Percentiles rank a stretch among this genome's conserved stretches.
phyloP scores from a whole-genome alignment of 2,797 vertebrate genomes.

The Halcyon leucocephala region DNA sequence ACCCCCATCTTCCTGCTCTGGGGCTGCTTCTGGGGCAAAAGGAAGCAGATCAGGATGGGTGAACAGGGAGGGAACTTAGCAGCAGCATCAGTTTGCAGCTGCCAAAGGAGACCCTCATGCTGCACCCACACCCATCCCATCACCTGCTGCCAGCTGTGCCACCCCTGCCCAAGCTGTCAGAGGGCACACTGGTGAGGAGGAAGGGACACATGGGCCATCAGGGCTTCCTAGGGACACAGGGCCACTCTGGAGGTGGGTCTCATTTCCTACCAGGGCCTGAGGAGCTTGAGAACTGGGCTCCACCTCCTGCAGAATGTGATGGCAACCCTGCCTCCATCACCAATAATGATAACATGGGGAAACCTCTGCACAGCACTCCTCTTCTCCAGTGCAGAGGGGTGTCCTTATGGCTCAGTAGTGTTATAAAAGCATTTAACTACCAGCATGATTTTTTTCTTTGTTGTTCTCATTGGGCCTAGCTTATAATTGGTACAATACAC shows the following conservation, averaged over 20 bases:
- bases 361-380: not conserved
- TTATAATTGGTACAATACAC: not conserved
- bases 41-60: accelerated
- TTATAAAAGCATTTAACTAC: not conserved
- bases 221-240: not conserved
- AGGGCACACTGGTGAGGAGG: accelerated
- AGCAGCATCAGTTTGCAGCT: not conserved
- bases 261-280: not conserved
- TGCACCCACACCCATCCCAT: accelerated
- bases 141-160: not conserved
- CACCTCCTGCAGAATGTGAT: not conserved
- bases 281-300: not conserved
- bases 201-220: not conserved
- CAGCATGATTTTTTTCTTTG: not conserved
- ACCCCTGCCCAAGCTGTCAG: not conserved
- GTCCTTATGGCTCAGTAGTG: not conserved
- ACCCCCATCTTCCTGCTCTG: not conserved
- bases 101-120: not conserved
- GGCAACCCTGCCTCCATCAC: not conserved
- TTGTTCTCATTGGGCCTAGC: not conserved
- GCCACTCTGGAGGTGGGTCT: not conserved
- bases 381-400: not conserved
- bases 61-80: not conserved
- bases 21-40: not conserved
- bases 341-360: accelerated